A percentile compares a stretch with the other conserved stretches of the same genome.
Evolutionary conservation across 1,140 invertebrate genomes (phyloP).

Genomic region (Penaeus chinensis): DNA sequence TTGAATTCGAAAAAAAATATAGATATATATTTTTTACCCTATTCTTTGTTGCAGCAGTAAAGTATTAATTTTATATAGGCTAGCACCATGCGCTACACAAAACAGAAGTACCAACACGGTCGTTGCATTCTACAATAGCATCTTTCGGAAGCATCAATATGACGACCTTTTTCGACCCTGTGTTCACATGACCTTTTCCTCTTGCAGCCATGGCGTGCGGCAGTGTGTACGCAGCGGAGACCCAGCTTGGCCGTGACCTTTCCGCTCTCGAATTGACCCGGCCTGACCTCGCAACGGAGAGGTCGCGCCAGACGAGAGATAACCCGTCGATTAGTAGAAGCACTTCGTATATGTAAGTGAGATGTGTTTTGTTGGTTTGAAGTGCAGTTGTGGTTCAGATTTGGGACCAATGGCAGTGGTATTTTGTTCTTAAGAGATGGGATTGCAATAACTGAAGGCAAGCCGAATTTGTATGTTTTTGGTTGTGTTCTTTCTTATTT

Average conservation of each 20-base stretch:
- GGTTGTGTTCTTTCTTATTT: too few species aligned
- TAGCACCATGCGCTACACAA: too few species aligned
- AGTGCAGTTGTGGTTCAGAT: too few species aligned
- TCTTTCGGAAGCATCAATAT: background rate
- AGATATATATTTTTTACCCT: too few species aligned
- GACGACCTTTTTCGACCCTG: background rate
- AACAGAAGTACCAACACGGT: too few species aligned
- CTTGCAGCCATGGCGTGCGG: slow-evolving; percentile 24
- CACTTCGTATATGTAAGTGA: slow-evolving; percentile 21
- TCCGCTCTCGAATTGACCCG: slow-evolving; percentile 23
- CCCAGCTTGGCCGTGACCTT: slow-evolving; percentile 27
- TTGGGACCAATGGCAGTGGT: too few species aligned
- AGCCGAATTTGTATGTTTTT: too few species aligned
- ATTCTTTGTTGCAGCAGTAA: too few species aligned
- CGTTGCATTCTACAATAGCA: background rate
- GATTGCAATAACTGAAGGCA: too few species aligned
- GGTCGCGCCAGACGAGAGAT: background rate
- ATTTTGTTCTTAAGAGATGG: too few species aligned
- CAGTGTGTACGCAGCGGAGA: slow-evolving; percentile 35
- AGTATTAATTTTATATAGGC: too few species aligned
- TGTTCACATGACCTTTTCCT: background rate
- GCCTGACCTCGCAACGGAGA: slow-evolving; percentile 1
- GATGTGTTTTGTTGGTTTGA: background rate
- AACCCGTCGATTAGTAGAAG: background rate
- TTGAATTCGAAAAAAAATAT: too few species aligned